Base-by-base conservation (phyloP, 2,888 invertebrate genomes). In the Drosophila fungiperda region DNA sequence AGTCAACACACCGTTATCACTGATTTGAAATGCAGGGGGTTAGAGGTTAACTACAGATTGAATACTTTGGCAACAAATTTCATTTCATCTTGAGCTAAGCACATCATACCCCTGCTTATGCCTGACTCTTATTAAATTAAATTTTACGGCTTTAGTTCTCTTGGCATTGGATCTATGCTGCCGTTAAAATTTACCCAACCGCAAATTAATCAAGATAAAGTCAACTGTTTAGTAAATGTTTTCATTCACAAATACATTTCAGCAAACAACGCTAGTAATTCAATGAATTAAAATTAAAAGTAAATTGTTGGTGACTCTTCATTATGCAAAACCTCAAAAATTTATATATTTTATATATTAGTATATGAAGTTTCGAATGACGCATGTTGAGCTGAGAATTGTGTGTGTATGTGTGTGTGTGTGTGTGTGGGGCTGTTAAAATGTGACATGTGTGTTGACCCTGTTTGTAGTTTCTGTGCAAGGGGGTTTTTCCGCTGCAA, bases 11-110 rank as follows among this genome's bases (percentile, higher is more conserved):
- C 40, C 36, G 62, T 76, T 76, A 80, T 80, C 76, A 53, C n/a
- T 23, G 32, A 58, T 35, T 36, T 58, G 57, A 63, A 60, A 58
- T 59, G 23, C 55, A 71, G 62, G 73, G 60, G 49, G 23, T 45
- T 58, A 60, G 50, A 77, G 77, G 76, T 77, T 77, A 77, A 77
- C 62, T 57, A 63, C 76, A 63, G 60, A 66, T 80, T 79, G 77
- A 79, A 79, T 70, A 70, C 75, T 79, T 76, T 74, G 59, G 35
- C 63, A 77, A 66, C 49, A 76, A 58, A 76, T 62, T 77, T 68
- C 53, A 78, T 80, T 73, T 64, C 73, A 68, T 74, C 61, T 69
- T 55, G 29, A 60, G 55, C 40, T 54, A 9, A 53, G 33, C 48
- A 64, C 58, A 57, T 61, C 61, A 57, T 20, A 3, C 7, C 12